These are phyloP conservation scores for Protomyctophum bolini DNA, from an alignment of 2,113 vertebrate species.

Conservation along the genomic window DNA sequence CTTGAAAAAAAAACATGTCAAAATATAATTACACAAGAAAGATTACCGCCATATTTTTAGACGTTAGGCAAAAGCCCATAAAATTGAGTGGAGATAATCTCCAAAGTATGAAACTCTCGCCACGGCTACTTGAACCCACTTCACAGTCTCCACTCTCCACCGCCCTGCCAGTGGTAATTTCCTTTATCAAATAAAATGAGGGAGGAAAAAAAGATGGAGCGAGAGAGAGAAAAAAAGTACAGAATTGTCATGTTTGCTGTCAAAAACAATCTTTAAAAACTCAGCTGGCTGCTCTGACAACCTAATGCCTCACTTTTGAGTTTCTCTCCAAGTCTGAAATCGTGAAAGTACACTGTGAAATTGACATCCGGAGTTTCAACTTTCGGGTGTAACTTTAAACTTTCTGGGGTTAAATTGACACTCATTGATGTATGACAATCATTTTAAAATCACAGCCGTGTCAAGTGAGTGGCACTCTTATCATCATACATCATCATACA, in stretches of 20 bases:
- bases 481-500: too few species aligned
- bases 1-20: background rate
- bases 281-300: background rate
- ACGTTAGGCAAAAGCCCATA: background rate
- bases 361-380: too few species aligned
- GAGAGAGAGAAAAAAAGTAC: background rate
- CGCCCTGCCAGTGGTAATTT: background rate
- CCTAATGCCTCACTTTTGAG: background rate
- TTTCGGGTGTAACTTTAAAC: too few species aligned
- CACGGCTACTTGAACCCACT: background rate
- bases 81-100: conserved; percentile 9
- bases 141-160: background rate
- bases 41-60: conserved; percentile 7
- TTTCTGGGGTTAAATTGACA: too few species aligned
- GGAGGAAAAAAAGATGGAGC: background rate
- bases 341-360: too few species aligned
- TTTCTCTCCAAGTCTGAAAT: background rate
- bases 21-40: background rate
- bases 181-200: background rate
- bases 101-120: background rate
- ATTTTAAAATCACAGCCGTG: too few species aligned
- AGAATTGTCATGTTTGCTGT: background rate
- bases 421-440: too few species aligned
- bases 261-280: background rate
- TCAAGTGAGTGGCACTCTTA: too few species aligned